Evolutionary conservation across 2,113 vertebrate genomes (phyloP).

Genomic region (Serinus canaria): DNA sequence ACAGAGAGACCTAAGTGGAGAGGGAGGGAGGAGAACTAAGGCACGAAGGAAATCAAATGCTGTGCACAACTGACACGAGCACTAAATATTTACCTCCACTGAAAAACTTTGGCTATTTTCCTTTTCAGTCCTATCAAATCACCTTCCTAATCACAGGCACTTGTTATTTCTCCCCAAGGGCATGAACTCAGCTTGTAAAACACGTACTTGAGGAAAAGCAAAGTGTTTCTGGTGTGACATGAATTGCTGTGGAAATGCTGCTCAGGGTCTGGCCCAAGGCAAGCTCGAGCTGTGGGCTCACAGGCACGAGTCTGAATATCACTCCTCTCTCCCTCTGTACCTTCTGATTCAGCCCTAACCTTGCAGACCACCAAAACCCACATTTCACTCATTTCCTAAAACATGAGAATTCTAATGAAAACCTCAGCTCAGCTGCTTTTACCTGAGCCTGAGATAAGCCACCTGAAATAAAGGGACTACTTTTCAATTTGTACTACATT

Average conservation of each 20-base stretch:
- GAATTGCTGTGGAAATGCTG: slow-evolving; percentile 2
- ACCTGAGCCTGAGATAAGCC: not conserved
- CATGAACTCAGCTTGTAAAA: not conserved
- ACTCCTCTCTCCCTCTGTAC: not conserved
- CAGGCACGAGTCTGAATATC: not conserved
- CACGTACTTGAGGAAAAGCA: not conserved
- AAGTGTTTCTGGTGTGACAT: not conserved
- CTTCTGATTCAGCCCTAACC: not conserved
- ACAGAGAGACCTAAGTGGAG: not conserved
- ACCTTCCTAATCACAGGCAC: not conserved
- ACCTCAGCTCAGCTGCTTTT: not conserved
- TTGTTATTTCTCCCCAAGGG: slow-evolving; percentile 20
- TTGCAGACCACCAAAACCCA: not conserved
- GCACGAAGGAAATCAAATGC: not conserved
- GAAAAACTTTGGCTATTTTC: not conserved
- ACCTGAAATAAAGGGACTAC: not conserved
- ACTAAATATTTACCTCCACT: slow-evolving; percentile 3
- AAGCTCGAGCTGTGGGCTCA: not conserved
- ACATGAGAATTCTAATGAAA: not conserved
- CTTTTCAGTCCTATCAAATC: slow-evolving; percentile 25
- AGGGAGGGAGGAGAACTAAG: not conserved
- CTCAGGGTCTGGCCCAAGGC: not conserved
- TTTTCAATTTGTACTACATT: not conserved
- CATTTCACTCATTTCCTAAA: not conserved
- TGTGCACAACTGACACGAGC: not conserved